Conservation (phyloP, 2,888 invertebrate species). For the Phymatocera aterrima region DNA sequence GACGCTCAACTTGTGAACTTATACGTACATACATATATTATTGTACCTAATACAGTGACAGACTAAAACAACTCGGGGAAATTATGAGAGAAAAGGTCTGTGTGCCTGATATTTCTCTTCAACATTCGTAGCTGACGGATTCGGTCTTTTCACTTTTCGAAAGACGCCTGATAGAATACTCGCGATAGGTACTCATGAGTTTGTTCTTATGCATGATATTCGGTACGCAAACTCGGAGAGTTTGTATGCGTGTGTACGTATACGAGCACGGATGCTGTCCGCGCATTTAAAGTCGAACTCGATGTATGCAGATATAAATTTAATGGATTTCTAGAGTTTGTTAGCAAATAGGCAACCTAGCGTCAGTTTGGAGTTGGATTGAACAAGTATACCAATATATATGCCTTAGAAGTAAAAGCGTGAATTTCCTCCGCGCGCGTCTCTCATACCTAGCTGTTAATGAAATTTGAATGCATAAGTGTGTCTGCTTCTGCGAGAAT, state of each 20-base stretch:
- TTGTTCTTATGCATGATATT: neutral
- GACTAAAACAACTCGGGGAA: neutral
- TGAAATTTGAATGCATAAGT: neutral
- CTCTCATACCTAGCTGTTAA: neutral
- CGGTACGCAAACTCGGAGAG: neutral
- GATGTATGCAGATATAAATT: neutral
- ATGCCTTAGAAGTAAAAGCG: slow-evolving; percentile 29
- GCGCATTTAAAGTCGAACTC: neutral
- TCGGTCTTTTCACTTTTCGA: neutral
- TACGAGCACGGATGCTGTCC: neutral
- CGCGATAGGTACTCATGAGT: no score
- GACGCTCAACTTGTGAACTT: no score
- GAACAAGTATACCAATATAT: no score
- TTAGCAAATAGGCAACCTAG: slow-evolving; percentile 9
- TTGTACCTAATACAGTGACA: neutral
- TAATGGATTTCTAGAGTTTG: neutral
- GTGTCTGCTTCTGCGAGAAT: slow-evolving; percentile 15
- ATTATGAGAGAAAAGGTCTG: neutral
- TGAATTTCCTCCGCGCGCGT: neutral
- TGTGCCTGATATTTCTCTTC: no score
- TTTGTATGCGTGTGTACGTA: neutral
- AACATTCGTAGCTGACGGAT: no score
- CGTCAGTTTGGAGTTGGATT: neutral
- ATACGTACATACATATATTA: neutral
- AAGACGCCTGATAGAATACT: neutral